Conservation (phyloP, 2,888 invertebrate species). For the Chloromyia formosa region DNA sequence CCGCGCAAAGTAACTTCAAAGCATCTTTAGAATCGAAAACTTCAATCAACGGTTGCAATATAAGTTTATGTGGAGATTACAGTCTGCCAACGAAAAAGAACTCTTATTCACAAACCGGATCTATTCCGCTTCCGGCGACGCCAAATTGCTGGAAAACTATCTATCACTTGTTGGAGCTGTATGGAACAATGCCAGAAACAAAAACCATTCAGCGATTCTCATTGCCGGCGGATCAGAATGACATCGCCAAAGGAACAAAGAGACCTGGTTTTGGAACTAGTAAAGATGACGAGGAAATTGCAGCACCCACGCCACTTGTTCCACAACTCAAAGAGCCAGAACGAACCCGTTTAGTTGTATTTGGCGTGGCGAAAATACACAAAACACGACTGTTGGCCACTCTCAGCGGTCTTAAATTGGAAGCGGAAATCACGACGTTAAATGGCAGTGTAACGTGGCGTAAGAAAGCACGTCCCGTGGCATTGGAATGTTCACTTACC, state of each 20-base stretch:
- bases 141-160: conserved; percentile 95
- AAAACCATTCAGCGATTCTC: conserved; percentile 84
- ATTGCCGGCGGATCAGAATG: conserved; percentile 74
- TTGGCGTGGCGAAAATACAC: conserved; percentile 88
- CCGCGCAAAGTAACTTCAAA: conserved; percentile 60
- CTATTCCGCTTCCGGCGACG: conserved; percentile 61
- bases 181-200: conserved; percentile 94
- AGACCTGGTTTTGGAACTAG: conserved; percentile 61
- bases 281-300: conserved; percentile 66
- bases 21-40: conserved; percentile 61
- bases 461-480: conserved; percentile 79
- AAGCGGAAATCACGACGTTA: conserved; percentile 91
- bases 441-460: conserved; percentile 92
- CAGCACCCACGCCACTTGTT: conserved; percentile 60
- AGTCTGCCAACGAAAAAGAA: conserved; percentile 56
- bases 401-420: conserved; percentile 90
- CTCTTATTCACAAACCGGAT: conserved; percentile 53
- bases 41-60: conserved; percentile 61
- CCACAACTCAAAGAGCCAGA: conserved; percentile 64
- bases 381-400: conserved; percentile 87
- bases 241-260: conserved; percentile 71
- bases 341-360: conserved; percentile 81
- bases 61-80: conserved; percentile 55
- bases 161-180: conserved; percentile 89
- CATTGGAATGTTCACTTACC: conserved; percentile 81